Base-by-base conservation (phyloP, 2,888 invertebrate genomes). In the Osmoderma eremita region DNA sequence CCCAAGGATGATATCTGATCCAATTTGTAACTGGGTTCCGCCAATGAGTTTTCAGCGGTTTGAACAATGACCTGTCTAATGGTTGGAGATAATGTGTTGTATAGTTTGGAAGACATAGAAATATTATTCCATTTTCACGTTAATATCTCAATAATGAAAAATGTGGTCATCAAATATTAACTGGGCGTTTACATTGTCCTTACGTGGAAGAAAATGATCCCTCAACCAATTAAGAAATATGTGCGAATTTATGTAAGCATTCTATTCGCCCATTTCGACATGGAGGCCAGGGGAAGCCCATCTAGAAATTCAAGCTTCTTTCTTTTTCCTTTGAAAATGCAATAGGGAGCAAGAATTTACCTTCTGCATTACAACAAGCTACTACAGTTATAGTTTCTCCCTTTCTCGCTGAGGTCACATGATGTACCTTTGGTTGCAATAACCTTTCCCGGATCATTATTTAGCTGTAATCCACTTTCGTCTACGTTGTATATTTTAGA, bases 311-410 rank as follows among this genome's bases (percentile, higher is more conserved):
- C 74, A 10, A 49, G 24, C 51, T 74, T 76, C 53, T 72, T 65
- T 63, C 73, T 73, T 67, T 76, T 75, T 1, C 77, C 76, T 70
- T 77, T 75, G 45, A 77, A 69, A 51, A 78, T 70, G 13, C 72
- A 68, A 22, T 67, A 71, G 4, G 76, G 75, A 3, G 77, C 17
- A 78, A 49, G 24, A 76, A 77, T 18, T 36, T 61, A n/a, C 78
- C 78, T 67, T 75, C 74, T 6, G 77, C 80, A 72, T 77, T 81
- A 67, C 77, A 79, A 65, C 78, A 79, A 2, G 74, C 76, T 15
- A 78, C 72, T 4, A 80, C 48, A 1, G 76, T 73, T 18, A 77
- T 71, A 0, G 77, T 79, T 72, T 80, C 76, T 4, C 76, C 77
- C 65, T 71, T 75, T 71, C 76, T 74, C n/a, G 62, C 66, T n/a